Evolutionary conservation across 1,140 invertebrate genomes (phyloP), one percentile per base, ranked within the genome.

Genomic region (Vanessa tameamea): DNA sequence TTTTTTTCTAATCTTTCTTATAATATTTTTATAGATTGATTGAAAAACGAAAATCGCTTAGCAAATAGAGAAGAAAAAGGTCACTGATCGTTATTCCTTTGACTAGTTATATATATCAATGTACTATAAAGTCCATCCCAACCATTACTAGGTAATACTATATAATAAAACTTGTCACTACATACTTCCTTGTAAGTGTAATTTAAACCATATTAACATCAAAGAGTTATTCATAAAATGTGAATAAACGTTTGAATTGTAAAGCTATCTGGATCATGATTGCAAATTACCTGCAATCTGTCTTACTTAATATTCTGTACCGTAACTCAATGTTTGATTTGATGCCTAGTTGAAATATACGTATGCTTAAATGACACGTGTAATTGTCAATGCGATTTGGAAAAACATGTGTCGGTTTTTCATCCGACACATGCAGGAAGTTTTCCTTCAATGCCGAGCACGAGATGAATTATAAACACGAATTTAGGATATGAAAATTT

Each of bases 131-230:
- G 50, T 53, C 50, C 48, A 50, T 53, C n/a, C 5, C 8, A n/a
- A n/a, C 4, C 16, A 53, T 8, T n/a, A 9, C 37, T 43, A 43
- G 37, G 37, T 43, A 43, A 43, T 37, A 9, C 37, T 11, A 43
- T 2, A 1, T n/a, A 8, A 53, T 53, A 53, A 53, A 53, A 67
- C 71, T 43, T 16, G 64, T 67, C 53, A 31, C 8, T 48, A 37
- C 31, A 65, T n/a, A 66, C 71, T 73, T 73, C 71, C 71, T 57
- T 69, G 67, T 69, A 57, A 69, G 26, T 55, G 51, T 6, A 67
- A 67, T 67, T 66, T 66, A 53, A 67, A 43, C 37, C 6, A 53
- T 59, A 69, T 57, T 69, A 59, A 16, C 20, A 59, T 64, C 53
- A 23, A 23, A 69, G 53, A 55, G 16, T 12, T 72, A 72, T 72